These are phyloP conservation scores for Vireo griseus DNA, from an alignment of 2,797 vertebrate species.

Conservation along the genomic window DNA sequence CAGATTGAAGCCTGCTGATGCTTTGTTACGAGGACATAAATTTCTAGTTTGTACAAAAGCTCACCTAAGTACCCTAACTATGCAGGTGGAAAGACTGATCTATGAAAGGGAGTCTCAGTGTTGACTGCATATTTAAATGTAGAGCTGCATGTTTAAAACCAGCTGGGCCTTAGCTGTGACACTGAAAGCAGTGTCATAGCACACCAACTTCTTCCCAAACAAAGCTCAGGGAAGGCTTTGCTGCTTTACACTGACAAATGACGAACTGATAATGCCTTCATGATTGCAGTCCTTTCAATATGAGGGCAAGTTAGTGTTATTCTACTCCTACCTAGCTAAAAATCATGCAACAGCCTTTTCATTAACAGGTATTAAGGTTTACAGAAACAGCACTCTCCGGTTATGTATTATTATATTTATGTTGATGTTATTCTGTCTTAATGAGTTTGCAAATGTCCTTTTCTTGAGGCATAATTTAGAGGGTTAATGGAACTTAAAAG, in stretches of 20 bases:
- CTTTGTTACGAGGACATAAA: not conserved
- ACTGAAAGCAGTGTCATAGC: not conserved
- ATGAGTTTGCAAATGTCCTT: not conserved
- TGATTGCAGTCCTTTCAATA: not conserved
- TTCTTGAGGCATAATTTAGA: not conserved
- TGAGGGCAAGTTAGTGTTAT: not conserved
- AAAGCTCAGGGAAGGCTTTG: not conserved
- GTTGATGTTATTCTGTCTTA: not conserved
- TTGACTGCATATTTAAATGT: not conserved
- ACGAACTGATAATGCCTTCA: not conserved
- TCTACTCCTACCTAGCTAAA: not conserved
- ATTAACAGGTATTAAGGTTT: not conserved
- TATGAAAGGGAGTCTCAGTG: not conserved
- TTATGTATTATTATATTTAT: not conserved
- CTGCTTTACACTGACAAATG: not conserved
- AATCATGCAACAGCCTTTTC: not conserved
- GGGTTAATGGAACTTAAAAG: not conserved
- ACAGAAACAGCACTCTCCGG: not conserved
- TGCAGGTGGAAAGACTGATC: not conserved
- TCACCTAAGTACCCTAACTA: not conserved
- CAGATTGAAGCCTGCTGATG: not conserved
- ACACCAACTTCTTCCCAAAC: not conserved
- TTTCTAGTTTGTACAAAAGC: not conserved
- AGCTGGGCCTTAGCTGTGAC: not conserved
- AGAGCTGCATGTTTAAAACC: not conserved